These are phyloP conservation scores for Neoarius graeffei DNA, from an alignment of 2,113 vertebrate genomes.

Conservation along the genomic window DNA sequence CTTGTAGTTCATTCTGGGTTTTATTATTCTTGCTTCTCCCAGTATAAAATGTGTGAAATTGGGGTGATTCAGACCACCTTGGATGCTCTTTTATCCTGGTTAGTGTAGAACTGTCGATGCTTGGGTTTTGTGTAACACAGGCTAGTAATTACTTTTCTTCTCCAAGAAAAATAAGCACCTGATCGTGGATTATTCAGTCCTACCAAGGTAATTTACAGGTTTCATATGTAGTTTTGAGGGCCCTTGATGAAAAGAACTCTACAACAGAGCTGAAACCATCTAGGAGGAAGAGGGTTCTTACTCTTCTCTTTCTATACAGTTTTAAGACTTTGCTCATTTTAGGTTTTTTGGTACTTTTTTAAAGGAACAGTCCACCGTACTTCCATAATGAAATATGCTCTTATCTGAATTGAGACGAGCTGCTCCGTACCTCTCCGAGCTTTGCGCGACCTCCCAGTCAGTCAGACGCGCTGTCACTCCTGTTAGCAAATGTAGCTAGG, in stretches of 20 bases:
- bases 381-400: no score
- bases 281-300: neutral
- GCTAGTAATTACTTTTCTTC: neutral
- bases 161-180: neutral
- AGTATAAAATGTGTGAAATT: slow-evolving; percentile 3
- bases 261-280: neutral
- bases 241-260: neutral
- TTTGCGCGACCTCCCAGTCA: no score
- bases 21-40: neutral
- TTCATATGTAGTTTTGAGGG: neutral
- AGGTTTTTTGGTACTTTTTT: neutral
- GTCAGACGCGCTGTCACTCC: no score
- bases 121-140: neutral
- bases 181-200: neutral
- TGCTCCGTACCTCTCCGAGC: no score
- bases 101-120: neutral
- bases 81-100: neutral
- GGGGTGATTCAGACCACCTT: slow-evolving; percentile 4
- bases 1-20: neutral
- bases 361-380: no score
- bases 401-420: no score
- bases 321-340: neutral
- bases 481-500: no score
- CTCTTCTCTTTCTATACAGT: neutral
- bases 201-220: neutral